phyloP scores from a whole-genome alignment of 2,797 vertebrate genomes.

The Oceanodroma leucorhoa region DNA sequence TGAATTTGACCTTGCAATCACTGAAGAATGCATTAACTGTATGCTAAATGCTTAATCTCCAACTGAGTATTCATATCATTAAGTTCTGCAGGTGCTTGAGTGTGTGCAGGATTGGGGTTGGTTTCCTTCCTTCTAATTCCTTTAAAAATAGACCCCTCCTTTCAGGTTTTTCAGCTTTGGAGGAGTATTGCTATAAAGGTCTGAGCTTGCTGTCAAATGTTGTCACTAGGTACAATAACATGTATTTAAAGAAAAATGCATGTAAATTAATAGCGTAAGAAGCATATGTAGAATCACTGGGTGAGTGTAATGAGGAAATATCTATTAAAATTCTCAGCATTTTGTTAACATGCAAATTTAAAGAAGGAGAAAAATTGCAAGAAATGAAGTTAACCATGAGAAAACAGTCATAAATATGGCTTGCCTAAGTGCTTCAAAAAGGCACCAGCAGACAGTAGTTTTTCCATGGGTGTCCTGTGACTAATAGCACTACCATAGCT shows the following conservation, averaged over 20 bases:
- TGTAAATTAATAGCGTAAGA: not conserved
- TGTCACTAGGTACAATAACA: not conserved
- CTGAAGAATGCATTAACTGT: not conserved
- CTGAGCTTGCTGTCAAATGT: not conserved
- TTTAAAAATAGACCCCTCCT: conserved; percentile 2
- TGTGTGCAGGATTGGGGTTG: not conserved
- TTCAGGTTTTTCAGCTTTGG: not conserved
- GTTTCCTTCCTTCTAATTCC: conserved; percentile 4
- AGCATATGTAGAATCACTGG: not conserved
- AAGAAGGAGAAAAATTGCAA: not conserved
- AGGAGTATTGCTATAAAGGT: not conserved
- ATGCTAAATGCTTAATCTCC: conserved; percentile 17
- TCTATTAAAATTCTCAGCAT: not conserved
- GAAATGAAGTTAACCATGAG: not conserved
- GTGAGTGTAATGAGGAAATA: not conserved
- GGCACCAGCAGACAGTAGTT: not conserved
- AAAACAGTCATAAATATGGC: not conserved
- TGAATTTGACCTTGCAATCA: conserved; percentile 42
- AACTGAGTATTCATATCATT: not conserved
- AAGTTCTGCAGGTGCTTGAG: conserved; percentile 15
- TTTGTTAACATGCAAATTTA: not conserved
- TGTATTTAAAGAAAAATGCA: not conserved
- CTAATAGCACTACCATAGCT: not conserved
- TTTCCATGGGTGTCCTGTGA: not conserved
- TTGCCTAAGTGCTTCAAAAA: not conserved